Conservation (phyloP, 64 coral and sea anemone species). For the Dendrophyllia cribrosa region DNA sequence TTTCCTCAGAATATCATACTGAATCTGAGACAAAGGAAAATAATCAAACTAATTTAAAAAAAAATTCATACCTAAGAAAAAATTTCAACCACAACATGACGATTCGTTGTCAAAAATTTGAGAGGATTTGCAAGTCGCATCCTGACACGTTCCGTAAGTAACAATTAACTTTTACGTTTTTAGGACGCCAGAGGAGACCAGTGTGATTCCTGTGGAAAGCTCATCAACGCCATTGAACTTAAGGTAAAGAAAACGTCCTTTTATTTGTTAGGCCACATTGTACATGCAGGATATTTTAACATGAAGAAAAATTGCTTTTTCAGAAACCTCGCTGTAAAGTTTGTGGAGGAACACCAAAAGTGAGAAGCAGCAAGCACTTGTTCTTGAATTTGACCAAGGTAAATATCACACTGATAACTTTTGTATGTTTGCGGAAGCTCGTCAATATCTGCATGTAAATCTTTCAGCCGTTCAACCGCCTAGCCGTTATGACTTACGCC, state of each 20-base stretch:
- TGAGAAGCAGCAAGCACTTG: slow-evolving; percentile 91
- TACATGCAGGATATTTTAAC: neutral
- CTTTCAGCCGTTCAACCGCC: no score
- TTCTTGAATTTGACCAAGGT: slow-evolving; percentile 95
- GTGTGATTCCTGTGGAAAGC: slow-evolving; percentile 96
- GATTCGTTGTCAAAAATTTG: no score
- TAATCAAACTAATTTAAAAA: no score
- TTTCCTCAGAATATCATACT: no score
- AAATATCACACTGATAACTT: neutral
- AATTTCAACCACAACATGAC: no score
- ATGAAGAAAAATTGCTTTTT: neutral
- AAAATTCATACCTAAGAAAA: no score
- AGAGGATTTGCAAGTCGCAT: no score
- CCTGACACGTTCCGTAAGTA: neutral
- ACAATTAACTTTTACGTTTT: neutral
- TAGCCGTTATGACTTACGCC: no score
- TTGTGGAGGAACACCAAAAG: slow-evolving; percentile 77
- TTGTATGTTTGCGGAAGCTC: neutral
- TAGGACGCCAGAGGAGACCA: slow-evolving; percentile 98
- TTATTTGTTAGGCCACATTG: neutral
- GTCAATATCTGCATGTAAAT: no score
- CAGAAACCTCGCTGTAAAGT: slow-evolving; percentile 96
- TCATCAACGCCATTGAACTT: slow-evolving; percentile 94
- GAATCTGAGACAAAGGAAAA: no score
- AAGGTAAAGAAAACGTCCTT: slow-evolving; percentile 67